Evolutionary conservation across 2,797 vertebrate species (phyloP), one percentile per base, ranked within the genome.

Genomic region (Ambastaia sidthimunki): DNA sequence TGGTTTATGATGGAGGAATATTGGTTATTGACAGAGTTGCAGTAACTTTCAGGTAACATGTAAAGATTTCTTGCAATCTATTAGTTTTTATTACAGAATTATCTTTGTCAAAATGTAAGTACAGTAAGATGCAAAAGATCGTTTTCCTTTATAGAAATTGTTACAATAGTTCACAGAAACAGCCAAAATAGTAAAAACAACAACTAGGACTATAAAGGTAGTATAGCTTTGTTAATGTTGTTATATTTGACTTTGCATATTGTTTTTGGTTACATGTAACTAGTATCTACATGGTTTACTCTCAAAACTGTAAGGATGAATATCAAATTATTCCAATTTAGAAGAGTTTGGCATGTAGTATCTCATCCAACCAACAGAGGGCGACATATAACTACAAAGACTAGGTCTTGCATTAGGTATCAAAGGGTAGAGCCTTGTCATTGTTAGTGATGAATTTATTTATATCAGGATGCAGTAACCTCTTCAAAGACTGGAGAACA

Each of bases 331-430:
- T 7, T 60, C 2, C 25, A 59, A 59, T 23, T 13, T 60, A 4
- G 11, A 50, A 50, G 7, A 48, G 19, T 63, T 62, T 13, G 52
- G 9, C 63, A 23, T 55, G 28, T 37, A 41, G 55, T 74, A 37
- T 3, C 3, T 54, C 7, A n/a, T 52, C 3, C 23, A 72, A 34
- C 65, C 80, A 80, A 41, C n/a, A 85, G 83, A 78, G 70, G 81
- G 41, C 74, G 76, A 44, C n/a, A 19, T 25, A 44, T 10, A 63
- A 50, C 16, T 16, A 13, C 13, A 81, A 4, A 48, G 19, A 66
- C 23, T 5, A 54, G n/a, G 25, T n/a, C 54, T 34, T 60, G 3
- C 2, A 23, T n/a, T 16, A 34, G 6, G 41, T 41, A 15, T 15
- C n/a, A 21, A 65, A 12, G 12, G 37, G 25, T 37, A 62, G 25